Percentiles rank a stretch among this genome's conserved stretches.
Evolutionary conservation across 30 jellyfish, hydroid and myxozoan species (phyloP).

Genomic region (Pseudorhiza aurosa): DNA sequence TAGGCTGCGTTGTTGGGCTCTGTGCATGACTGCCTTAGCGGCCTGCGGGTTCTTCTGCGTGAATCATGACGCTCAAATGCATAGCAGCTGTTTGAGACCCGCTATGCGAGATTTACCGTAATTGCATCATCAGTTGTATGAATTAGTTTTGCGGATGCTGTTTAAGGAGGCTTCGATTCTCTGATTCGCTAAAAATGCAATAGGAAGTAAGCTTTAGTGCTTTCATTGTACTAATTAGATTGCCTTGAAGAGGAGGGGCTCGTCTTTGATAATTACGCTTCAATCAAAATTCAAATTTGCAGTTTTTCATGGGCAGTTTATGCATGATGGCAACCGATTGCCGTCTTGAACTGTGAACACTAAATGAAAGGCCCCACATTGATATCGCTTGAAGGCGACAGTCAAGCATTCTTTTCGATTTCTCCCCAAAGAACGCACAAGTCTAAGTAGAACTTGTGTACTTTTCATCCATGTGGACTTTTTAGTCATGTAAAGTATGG

Average conservation of each 20-base stretch:
- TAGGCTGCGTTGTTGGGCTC: slow-evolving; percentile 78
- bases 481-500: no score
- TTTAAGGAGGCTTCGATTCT: not conserved
- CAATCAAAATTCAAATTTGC: not conserved
- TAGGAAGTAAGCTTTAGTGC: not conserved
- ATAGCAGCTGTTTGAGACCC: slow-evolving; percentile 54
- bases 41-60: slow-evolving; percentile 70
- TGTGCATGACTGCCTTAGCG: slow-evolving; percentile 84
- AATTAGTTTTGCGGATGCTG: not conserved
- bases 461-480: no score
- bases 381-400: no score
- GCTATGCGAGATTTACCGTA: slow-evolving; percentile 18
- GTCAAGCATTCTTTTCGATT: no score
- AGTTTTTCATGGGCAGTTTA: no score
- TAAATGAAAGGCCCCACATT: no score
- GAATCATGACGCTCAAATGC: slow-evolving; percentile 34
- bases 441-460: no score
- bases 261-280: not conserved
- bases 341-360: no score
- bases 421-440: no score
- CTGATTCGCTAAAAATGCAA: not conserved
- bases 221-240: slow-evolving; percentile 3
- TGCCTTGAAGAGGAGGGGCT: not conserved
- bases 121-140: slow-evolving; percentile 23
- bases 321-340: no score